These are phyloP conservation scores for Heterodera carotae DNA, from an alignment of 1,140 invertebrate species.

Conservation along the genomic window DNA sequence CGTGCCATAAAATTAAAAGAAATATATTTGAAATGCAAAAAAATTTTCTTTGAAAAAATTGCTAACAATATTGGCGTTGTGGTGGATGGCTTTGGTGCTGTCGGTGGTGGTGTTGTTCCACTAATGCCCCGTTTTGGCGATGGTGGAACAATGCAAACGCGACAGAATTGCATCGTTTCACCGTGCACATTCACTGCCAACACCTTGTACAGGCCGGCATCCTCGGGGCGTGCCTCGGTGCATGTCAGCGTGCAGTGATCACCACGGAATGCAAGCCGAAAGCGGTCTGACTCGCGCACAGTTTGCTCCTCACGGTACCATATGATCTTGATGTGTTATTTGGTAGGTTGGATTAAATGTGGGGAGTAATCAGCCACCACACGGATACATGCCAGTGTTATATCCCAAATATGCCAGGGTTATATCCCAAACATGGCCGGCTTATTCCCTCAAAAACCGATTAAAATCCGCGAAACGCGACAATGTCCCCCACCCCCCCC, in stretches of 20 bases:
- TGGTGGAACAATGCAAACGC: constrained; percentile 47
- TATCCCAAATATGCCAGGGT: too few species aligned
- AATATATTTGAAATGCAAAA: neutral
- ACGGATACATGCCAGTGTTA: too few species aligned
- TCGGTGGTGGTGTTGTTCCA: constrained; percentile 44
- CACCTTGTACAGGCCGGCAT: constrained; percentile 58
- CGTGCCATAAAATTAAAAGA: neutral
- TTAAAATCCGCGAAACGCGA: too few species aligned
- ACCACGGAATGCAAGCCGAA: constrained; percentile 51
- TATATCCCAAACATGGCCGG: too few species aligned
- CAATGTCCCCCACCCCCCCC: too few species aligned
- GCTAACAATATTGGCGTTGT: constrained; percentile 26
- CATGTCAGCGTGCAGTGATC: constrained; percentile 59
- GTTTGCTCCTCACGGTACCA: constrained; percentile 60
- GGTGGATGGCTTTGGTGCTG: constrained; percentile 56
- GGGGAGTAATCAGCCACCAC: too few species aligned
- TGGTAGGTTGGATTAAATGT: too few species aligned
- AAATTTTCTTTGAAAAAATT: neutral
- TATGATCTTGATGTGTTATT: constrained; percentile 50
- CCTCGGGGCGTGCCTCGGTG: constrained; percentile 32
- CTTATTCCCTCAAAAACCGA: too few species aligned
- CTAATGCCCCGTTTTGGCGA: constrained; percentile 20
- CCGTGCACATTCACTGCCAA: constrained; percentile 66
- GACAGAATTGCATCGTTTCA: constrained; percentile 66
- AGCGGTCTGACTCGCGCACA: constrained; percentile 55